phyloP scores from a whole-genome alignment of 1,140 invertebrate genomes.

The Akabosia matsudoensis region DNA sequence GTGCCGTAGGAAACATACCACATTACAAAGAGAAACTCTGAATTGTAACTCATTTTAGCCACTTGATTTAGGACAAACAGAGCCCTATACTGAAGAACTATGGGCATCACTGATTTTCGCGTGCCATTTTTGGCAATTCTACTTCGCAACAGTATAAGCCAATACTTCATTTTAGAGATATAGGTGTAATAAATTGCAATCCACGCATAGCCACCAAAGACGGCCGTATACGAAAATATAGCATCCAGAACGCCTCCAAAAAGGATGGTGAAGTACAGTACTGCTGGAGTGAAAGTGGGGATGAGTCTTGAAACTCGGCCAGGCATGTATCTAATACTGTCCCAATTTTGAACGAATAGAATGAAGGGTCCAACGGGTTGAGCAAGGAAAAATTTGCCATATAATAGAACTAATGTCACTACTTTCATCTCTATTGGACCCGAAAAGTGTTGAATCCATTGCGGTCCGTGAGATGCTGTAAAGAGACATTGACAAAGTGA shows the following conservation, averaged over 20 bases:
- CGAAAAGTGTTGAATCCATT: background rate
- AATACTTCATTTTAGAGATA: background rate
- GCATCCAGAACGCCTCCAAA: background rate
- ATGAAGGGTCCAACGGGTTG: background rate
- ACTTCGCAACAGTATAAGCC: background rate
- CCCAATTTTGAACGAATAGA: background rate
- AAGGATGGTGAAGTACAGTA: background rate
- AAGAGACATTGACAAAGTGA: too few relatives aligned
- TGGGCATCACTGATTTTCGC: too few relatives aligned
- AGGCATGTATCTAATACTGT: background rate
- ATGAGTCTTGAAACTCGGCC: background rate
- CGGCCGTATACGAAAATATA: background rate
- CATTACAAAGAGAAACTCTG: too few relatives aligned
- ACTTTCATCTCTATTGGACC: background rate
- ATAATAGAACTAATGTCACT: background rate
- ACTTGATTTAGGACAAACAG: too few relatives aligned
- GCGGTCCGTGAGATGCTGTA: too few relatives aligned
- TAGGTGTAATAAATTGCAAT: background rate
- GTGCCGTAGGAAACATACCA: too few relatives aligned
- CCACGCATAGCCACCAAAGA: background rate
- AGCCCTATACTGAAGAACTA: too few relatives aligned
- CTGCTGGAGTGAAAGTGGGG: background rate
- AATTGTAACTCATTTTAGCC: too few relatives aligned
- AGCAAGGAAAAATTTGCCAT: background rate
- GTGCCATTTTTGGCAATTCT: background rate